Percentiles rank a stretch among this genome's conserved stretches.
Evolutionary conservation across 2,797 vertebrate genomes (phyloP).

Genomic region (Florisuga fusca): DNA sequence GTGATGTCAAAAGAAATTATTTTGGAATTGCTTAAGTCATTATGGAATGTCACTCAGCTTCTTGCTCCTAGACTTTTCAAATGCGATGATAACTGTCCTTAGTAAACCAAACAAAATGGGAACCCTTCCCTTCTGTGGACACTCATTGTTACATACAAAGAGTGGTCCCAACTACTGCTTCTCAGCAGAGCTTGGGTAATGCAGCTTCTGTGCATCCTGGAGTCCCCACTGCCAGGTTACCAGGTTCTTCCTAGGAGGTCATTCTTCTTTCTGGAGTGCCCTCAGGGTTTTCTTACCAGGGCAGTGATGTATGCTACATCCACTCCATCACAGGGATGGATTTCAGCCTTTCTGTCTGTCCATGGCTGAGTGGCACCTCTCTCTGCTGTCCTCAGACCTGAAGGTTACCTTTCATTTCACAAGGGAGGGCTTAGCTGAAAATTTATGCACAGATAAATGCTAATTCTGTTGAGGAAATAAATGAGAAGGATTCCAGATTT

Average conservation of each 20-base stretch:
- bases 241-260: not conserved
- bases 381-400: not conserved
- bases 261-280: not conserved
- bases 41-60: not conserved
- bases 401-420: not conserved
- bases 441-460: not conserved
- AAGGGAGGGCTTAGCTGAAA: fast-evolving
- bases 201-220: not conserved
- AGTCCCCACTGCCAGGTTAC: not conserved
- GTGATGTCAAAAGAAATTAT: not conserved
- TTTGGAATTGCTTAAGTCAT: not conserved
- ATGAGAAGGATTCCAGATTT: not conserved
- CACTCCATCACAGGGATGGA: not conserved
- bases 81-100: not conserved
- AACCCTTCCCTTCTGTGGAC: not conserved
- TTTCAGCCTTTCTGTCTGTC: not conserved
- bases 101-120: not conserved
- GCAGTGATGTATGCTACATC: not conserved
- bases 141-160: fast-evolving
- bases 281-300: not conserved
- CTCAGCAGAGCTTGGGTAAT: not conserved
- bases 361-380: not conserved
- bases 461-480: not conserved
- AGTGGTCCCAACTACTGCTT: not conserved
- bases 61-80: not conserved